Base-by-base conservation (phyloP, 2,888 invertebrate genomes). In the Drosophila cognata region DNA sequence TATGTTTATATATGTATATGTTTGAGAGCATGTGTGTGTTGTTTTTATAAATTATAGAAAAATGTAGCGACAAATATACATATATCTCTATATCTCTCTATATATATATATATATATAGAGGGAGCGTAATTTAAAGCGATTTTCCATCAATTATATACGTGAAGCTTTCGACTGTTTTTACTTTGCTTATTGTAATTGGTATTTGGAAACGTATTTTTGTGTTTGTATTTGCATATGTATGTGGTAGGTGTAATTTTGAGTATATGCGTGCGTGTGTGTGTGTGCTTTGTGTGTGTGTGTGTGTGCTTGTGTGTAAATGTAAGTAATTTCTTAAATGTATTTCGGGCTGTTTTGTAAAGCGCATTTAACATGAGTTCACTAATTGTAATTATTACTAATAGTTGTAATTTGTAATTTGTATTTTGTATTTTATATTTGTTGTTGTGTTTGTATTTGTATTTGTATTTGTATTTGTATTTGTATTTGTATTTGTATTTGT, bases 81-180 rank as follows among this genome's bases (percentile, higher is more conserved):
- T 80, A 68, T 61, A 11, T 43, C 5, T 43, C 10, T 41, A 5
- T 36, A 10, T 36, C 0, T 6, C 16, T 6, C 16, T 36, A 16
- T 36, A 66, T 72, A 64, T 68, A 63, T 29, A 72, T 79, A 64
- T 64, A 10, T 21, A 43, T 13, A 46, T 4, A 46, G 13, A 60
- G 28, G 59, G 67, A 80, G 81, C 76, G 64, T 76, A 80, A 78
- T 82, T 80, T 80, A 64, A 81, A 81, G 81, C 82, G 70, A 55
- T 68, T 65, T 61, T 50, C 74, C 58, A 75, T 81, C 65, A 71
- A 75, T 66, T 77, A 77, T 65, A 77, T 80, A 80, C 67, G 66
- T 67, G 68, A 82, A 82, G 81, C 75, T 67, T 74, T 69, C 46
- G 46, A 48, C 48, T 51, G 43, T 29, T 60, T 46, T 46, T 46